phyloP scores from a whole-genome alignment of 2,797 vertebrate genomes.

The Pipistrellus kuhlii region DNA sequence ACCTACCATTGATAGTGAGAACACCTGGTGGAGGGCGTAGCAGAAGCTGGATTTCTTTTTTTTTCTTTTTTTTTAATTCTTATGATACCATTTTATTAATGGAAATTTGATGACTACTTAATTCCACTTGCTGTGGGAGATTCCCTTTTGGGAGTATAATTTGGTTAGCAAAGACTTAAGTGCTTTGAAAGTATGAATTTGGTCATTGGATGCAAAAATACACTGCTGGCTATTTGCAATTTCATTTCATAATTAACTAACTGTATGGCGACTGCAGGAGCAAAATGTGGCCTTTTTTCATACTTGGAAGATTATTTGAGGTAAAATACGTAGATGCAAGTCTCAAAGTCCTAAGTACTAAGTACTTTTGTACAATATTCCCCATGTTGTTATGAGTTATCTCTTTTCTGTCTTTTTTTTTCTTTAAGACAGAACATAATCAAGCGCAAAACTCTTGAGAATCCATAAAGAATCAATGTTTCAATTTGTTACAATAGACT shows the following conservation, averaged over 20 bases:
- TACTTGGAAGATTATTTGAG: slow-evolving; percentile 45
- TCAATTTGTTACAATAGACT: slow-evolving; percentile 33
- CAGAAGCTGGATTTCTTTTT: slow-evolving; percentile 42
- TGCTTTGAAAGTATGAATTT: slow-evolving; percentile 63
- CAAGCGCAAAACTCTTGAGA: slow-evolving; percentile 42
- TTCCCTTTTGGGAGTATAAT: slow-evolving; percentile 52
- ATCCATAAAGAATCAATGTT: neutral
- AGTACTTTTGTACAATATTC: slow-evolving; percentile 38
- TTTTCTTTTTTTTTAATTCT: neutral
- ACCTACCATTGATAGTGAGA: neutral
- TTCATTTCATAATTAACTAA: slow-evolving; percentile 65
- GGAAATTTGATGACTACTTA: slow-evolving; percentile 57
- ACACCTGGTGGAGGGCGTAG: neutral
- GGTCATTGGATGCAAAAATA: slow-evolving; percentile 62
- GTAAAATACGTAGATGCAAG: neutral
- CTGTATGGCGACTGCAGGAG: slow-evolving; percentile 31
- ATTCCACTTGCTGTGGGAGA: slow-evolving; percentile 43
- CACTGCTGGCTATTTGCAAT: slow-evolving; percentile 60
- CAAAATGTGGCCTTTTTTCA: slow-evolving; percentile 14
- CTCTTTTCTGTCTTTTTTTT: slow-evolving; percentile 40
- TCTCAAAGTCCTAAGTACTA: slow-evolving; percentile 20
- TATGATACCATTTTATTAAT: slow-evolving; percentile 9
- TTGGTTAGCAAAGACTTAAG: slow-evolving; percentile 56
- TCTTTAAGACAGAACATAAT: slow-evolving; percentile 57
- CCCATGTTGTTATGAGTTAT: neutral